Percentiles rank a stretch among this genome's conserved stretches.
These are phyloP conservation scores for Doris montereyensis DNA, from an alignment of 2,888 invertebrate species.

Conservation along the genomic window DNA sequence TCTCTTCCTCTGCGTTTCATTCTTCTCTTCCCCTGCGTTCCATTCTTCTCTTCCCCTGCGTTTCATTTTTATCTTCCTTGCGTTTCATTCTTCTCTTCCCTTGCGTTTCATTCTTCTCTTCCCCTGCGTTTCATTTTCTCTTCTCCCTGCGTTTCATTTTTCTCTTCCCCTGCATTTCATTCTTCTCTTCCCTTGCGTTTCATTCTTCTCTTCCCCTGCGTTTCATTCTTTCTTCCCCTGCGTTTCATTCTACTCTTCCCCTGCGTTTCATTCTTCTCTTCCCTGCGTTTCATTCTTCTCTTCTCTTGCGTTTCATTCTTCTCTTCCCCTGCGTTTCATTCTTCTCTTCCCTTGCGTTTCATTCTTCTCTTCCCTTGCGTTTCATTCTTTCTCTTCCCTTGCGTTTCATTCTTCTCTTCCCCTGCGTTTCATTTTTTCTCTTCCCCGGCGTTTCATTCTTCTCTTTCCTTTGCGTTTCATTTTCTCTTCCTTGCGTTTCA, in stretches of 20 bases:
- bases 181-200: background rate
- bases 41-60: background rate
- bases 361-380: background rate
- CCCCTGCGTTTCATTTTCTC: background rate
- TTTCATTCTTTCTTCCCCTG: background rate
- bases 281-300: background rate
- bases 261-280: background rate
- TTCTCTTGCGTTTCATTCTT: background rate
- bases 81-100: background rate
- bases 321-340: background rate
- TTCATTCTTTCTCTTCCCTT: background rate
- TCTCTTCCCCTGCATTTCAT: background rate
- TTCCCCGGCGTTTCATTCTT: too few species aligned
- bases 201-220: background rate
- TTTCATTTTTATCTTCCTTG: background rate
- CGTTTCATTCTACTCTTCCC: background rate
- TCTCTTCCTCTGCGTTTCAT: conserved; percentile 12
- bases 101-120: background rate
- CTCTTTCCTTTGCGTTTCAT: too few species aligned
- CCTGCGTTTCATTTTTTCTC: too few species aligned
- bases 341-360: background rate
- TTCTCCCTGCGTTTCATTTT: background rate
- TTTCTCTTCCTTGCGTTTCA: too few species aligned
- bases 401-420: too few species aligned
- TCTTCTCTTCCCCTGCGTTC: background rate